These are phyloP conservation scores for Trematomus bernacchii DNA, from an alignment of 2,797 vertebrate species.

Conservation along the genomic window DNA sequence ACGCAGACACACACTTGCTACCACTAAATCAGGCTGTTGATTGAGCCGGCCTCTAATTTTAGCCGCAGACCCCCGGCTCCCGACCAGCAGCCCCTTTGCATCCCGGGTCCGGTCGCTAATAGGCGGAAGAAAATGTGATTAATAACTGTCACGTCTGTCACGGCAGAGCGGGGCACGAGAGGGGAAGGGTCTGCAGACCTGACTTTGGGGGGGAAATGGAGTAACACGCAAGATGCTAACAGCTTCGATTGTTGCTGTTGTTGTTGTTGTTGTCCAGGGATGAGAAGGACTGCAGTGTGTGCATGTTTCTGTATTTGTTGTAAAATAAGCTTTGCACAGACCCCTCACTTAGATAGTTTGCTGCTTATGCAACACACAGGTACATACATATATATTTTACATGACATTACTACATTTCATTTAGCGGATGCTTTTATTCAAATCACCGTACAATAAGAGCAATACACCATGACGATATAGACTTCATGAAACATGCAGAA, in stretches of 20 bases:
- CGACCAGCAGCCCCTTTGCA: constrained; percentile 55
- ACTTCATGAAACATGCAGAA: too few relatives aligned
- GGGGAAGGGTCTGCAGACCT: constrained; percentile 41
- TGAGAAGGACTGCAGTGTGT: background rate
- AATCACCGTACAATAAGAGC: background rate
- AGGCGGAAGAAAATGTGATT: constrained; percentile 86
- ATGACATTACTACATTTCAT: background rate
- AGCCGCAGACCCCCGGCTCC: constrained; percentile 65
- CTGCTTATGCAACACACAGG: constrained; percentile 1
- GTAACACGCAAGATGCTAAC: constrained; percentile 77
- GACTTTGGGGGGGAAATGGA: constrained; percentile 57
- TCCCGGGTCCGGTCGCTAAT: constrained; percentile 81
- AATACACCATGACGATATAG: background rate
- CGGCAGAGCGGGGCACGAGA: constrained; percentile 61
- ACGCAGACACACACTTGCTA: constrained; percentile 61
- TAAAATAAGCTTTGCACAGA: background rate
- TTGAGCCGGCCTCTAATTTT: constrained; percentile 87
- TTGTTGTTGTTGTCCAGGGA: constrained; percentile 35
- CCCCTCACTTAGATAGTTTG: background rate
- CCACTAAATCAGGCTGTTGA: constrained; percentile 83
- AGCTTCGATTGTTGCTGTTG: constrained; percentile 55
- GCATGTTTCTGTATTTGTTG: constrained; percentile 17
- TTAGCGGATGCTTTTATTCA: too few relatives aligned
- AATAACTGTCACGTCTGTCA: constrained; percentile 88
- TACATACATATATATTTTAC: background rate